Evolutionary conservation across 2,797 vertebrate species (phyloP).

Genomic region (Paramormyrops hopkinsi): DNA sequence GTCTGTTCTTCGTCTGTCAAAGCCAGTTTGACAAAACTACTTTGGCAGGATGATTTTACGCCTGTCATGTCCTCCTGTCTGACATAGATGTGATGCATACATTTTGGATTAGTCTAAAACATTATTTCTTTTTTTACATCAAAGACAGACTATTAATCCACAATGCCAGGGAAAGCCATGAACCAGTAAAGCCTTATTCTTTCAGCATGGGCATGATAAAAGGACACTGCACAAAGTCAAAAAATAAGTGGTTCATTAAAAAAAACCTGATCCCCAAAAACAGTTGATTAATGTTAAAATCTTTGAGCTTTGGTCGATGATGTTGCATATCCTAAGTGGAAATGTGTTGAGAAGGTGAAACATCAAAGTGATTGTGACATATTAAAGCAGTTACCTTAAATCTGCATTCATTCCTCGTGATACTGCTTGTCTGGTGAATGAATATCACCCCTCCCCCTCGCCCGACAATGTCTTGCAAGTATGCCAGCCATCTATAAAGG

Average conservation of each 20-base stretch:
- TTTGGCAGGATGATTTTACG: neutral
- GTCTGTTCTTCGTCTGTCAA: neutral
- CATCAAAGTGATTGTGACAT: neutral
- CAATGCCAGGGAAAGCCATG: neutral
- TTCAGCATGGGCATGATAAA: neutral
- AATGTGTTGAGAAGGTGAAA: neutral
- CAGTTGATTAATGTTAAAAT: neutral
- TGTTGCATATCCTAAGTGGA: neutral
- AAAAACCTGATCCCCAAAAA: neutral
- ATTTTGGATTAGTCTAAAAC: neutral
- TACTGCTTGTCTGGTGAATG: neutral
- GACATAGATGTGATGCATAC: neutral
- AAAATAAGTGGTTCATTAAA: neutral
- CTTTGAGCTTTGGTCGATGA: neutral
- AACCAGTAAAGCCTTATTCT: neutral
- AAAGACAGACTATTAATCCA: neutral
- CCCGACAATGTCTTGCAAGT: neutral
- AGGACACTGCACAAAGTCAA: neutral
- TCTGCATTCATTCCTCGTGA: neutral
- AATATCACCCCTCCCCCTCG: neutral
- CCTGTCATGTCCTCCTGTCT: neutral
- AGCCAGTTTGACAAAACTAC: neutral
- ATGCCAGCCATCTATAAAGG: slow-evolving; percentile 23
- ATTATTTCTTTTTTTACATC: neutral
- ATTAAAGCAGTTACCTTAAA: neutral